Conservation (phyloP, 1,140 invertebrate genomes). For the Onthophagus taurus region DNA sequence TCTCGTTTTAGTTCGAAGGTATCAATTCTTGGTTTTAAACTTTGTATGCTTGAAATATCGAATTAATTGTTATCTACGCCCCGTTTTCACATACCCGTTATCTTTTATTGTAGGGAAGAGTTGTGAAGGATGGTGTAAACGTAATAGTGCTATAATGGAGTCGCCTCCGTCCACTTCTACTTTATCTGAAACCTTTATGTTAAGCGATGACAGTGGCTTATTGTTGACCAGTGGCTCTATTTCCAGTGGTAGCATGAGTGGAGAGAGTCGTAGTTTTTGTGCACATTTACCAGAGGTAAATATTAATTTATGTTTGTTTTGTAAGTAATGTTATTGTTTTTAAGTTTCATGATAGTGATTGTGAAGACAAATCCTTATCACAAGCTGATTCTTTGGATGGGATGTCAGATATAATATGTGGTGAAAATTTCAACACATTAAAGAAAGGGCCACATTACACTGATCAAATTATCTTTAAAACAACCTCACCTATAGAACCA, state of each 20-base stretch:
- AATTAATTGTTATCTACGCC: too few species aligned
- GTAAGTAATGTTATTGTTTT: conserved; percentile 8
- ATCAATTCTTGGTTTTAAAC: too few species aligned
- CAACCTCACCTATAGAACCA: conserved; percentile 59
- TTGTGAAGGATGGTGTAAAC: too few species aligned
- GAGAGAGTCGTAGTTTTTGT: conserved; percentile 41
- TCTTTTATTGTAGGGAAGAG: too few species aligned
- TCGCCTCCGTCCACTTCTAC: conserved; percentile 49
- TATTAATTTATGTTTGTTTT: conserved; percentile 7
- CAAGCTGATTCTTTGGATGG: conserved; percentile 55
- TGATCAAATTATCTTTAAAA: conserved; percentile 32
- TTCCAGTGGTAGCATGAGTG: conserved; percentile 46
- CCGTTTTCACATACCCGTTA: too few species aligned
- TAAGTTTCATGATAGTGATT: conserved; percentile 56
- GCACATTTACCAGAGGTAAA: conserved; percentile 48
- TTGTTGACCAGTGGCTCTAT: conserved; percentile 52
- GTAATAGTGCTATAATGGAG: conserved; percentile 47
- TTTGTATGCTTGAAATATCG: too few species aligned
- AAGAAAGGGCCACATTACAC: conserved; percentile 62
- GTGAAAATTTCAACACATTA: conserved; percentile 70
- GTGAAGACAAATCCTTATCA: conserved; percentile 51
- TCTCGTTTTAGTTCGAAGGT: too few species aligned
- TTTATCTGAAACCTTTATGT: conserved; percentile 47
- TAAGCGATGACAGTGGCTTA: conserved; percentile 53
- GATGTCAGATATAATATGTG: conserved; percentile 59